phyloP scores from a whole-genome alignment of 2,797 vertebrate species.

The Todus mexicanus region DNA sequence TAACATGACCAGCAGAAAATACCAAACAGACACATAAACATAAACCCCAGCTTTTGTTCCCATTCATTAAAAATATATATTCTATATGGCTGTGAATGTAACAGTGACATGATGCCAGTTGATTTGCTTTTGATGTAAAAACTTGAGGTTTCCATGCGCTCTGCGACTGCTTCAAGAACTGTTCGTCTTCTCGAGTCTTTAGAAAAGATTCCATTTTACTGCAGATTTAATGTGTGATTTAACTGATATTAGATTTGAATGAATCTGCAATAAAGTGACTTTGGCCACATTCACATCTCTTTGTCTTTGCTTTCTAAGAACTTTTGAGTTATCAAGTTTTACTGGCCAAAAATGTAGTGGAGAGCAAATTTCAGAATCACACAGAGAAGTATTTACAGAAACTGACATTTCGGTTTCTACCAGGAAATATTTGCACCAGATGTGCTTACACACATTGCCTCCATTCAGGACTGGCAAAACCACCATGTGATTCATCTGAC shows the following conservation, averaged over 20 bases:
- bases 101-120: not conserved
- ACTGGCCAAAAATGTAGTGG: not conserved
- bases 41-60: not conserved
- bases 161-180: not conserved
- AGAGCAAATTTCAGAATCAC: constrained; percentile 4
- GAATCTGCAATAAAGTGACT: not conserved
- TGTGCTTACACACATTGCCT: constrained; percentile 35
- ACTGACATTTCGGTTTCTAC: constrained; percentile 37
- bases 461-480: constrained; percentile 13
- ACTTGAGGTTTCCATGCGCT: not conserved
- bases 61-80: not conserved
- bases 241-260: not conserved
- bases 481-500: not conserved
- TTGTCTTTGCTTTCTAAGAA: constrained; percentile 63
- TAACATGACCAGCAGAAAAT: not conserved
- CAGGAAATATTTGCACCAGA: constrained; percentile 52
- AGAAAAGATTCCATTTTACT: not conserved
- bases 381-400: constrained; percentile 37
- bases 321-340: constrained; percentile 6
- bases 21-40: fast-evolving
- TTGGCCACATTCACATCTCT: not conserved
- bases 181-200: not conserved
- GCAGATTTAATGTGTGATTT: not conserved
- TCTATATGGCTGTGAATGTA: fast-evolving
- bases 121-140: not conserved